Base-by-base conservation (phyloP, 2,888 invertebrate genomes). In the Caradrina clavipalpis region DNA sequence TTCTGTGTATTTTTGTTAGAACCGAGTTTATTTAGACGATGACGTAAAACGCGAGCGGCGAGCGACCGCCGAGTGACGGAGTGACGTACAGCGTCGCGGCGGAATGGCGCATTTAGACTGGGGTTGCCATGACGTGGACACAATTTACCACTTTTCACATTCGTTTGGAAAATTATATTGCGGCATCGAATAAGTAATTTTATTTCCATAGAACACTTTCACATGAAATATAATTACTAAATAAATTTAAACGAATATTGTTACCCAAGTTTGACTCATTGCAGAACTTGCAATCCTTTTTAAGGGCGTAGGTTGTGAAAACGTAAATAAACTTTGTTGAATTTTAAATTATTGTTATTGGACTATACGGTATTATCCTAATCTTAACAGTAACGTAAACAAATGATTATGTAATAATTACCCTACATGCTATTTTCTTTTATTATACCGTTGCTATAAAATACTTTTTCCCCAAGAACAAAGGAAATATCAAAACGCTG, bases 101-200 rank as follows among this genome's bases (percentile, higher is more conserved):
- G 17, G 89, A 93, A 91, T 93, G 93, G 93, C 93, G 93, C 92
- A 94, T 91, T 90, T 87, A 42, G 68, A 13, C 54, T 63, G 88
- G 85, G n/a, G 91, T 86, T 93, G 90, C 91, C 87, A 88, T 63
- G 19, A 22, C 21, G n/a, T 2, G 3, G 58, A 59, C 50, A 42
- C 0, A 63, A 57, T 57, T 65, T 71, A 73, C 71, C 76, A 55
- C 55, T 55, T 6, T 35, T 47, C 22, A 13, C 21, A 39, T 31
- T 58, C 8, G 5, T 31, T 49, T 45, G 11, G 4, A 13, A 42
- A 45, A 35, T 21, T 21, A 8, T 31, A 35, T 26, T 39, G 10
- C 1, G 5, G 49, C 19, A 5, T 42, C 4, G 15, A 42, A 39
- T 8, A 17, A 47, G 6, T 5, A 31, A 31, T 31, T 31, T 31